Base-by-base conservation (phyloP, 1,140 invertebrate species). In the Melanaphis sacchari region DNA sequence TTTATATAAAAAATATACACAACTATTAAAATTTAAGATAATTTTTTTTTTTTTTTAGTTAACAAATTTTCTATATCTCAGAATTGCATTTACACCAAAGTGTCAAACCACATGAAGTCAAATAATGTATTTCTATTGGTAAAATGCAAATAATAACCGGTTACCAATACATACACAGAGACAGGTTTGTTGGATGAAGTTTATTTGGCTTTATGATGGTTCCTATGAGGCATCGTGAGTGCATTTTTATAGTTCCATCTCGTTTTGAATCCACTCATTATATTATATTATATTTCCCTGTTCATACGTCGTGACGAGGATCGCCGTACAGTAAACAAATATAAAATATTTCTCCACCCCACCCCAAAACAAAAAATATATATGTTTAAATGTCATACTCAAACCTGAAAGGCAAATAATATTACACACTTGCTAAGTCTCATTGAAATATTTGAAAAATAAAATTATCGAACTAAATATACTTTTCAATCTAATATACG, bases 241-340 rank as follows among this genome's bases (percentile, higher is more conserved):
- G 88, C 88, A 89, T 89, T 89, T 89, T 54, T 89, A 89, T 89
- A 89, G 49, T 89, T 54, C 46, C 36, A 87, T 43, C 84, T 87
- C 41, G 41, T 87, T 87, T 89, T 52, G n/a, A 49, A 88, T 41
- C 31, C 41, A 15, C 15, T 31, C 26, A 24, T 43, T 43, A 31
- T 43, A 85, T 46, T 41, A 31, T 40, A 43, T n/a, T n/a, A n/a
- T 85, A n/a, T 36, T 76, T 4, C n/a, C 26, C 7, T 8, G 22
- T 9, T 49, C 46, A 49, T 49, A 49, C 11, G 46, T 18, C 46
- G 15, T 52, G 43, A 26, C 11, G 1, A 49, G n/a, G 15, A 24
- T 9, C 4, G 1, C 22, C 26, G 22, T 38, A 22, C 24, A 52
- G 31, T 88, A 31, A n/a, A 88, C 46, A 24, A 38, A 85, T 24